Evolutionary conservation across 2,113 vertebrate species (phyloP), one percentile per base, ranked within the genome.

Genomic region (Nansenia antarctica): DNA sequence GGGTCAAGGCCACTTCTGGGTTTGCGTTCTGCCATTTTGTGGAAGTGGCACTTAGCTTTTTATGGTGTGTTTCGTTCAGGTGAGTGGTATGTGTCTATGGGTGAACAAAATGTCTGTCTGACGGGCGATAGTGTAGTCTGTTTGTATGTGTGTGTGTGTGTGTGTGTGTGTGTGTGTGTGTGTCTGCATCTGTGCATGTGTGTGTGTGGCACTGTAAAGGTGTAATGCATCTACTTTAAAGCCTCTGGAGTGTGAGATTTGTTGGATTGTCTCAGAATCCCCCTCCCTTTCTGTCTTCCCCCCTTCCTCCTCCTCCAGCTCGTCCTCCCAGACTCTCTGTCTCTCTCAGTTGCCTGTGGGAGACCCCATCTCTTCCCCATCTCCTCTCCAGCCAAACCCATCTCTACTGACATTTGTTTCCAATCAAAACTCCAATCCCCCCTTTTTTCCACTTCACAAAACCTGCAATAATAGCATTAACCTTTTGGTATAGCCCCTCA

Each of bases 381-480:
- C 31, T 15, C 29, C 39, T 20, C 65, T 29, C 47, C 73, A 42
- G 45, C 26, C 76, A 74, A 83, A 79, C 72, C 79, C 83, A 85
- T 91, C 86, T 84, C 76, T 82, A 53, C 72, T 90, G 87, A 91
- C 90, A 92, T 92, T 92, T 92, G 88, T 90, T 92, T 92, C 83
- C 84, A 91, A 90, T 92, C 86, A 83, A 78, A 85, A 89, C 83
- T 77, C 31, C 81, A 84, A 77, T 85, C 81, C 76, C 81, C 76
- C 74, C 65, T 78, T 79, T 80, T 87, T 86, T 87, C 86, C 87
- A 85, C 83, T 84, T 82, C 73, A 85, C 83, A 83, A n/a, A 87
- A 82, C 72, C 81, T 86, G 81, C 75, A 90, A 87, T 92, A 91
- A 88, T 80, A 80, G 78, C 80, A 86, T 91, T 90, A 90, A 90